phyloP scores from a whole-genome alignment of 2,113 vertebrate genomes.

The Channa maculata region DNA sequence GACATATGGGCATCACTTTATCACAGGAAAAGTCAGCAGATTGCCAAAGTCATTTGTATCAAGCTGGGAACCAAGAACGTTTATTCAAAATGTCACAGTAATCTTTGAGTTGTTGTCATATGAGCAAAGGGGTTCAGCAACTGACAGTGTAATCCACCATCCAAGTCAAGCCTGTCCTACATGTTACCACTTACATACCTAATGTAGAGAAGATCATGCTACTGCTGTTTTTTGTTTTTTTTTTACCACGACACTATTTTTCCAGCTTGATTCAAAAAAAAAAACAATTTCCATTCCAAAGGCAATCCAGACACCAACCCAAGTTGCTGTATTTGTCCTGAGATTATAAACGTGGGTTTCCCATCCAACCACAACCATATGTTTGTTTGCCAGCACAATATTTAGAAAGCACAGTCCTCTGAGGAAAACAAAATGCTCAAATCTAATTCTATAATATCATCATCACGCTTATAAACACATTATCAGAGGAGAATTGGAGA shows the following conservation, averaged over 20 bases:
- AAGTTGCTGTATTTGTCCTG: conserved; percentile 57
- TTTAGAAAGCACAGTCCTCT: conserved; percentile 50
- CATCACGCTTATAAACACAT: conserved; percentile 71
- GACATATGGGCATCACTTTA: too few species aligned
- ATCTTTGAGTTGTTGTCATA: conserved; percentile 1
- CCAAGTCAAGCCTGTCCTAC: neutral
- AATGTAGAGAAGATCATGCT: neutral
- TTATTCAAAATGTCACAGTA: too few species aligned
- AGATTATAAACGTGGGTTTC: conserved; percentile 61
- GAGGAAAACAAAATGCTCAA: conserved; percentile 15
- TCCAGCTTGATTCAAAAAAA: conserved; percentile 28
- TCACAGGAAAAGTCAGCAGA: too few species aligned
- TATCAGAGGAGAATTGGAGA: conserved; percentile 55
- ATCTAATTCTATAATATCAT: conserved; percentile 60
- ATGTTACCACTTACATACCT: neutral
- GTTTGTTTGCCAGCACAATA: conserved; percentile 68
- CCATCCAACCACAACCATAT: conserved; percentile 61
- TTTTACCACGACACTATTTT: conserved; percentile 17
- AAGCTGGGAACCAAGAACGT: too few species aligned
- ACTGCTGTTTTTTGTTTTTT: conserved; percentile 15
- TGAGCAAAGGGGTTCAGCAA: neutral
- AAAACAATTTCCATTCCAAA: conserved; percentile 55
- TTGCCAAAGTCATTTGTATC: too few species aligned
- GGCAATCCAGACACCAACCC: conserved; percentile 43
- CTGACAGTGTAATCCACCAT: neutral